These are phyloP conservation scores for Drosophila pseudotakahashii DNA, from an alignment of 2,888 invertebrate species.

Conservation along the genomic window DNA sequence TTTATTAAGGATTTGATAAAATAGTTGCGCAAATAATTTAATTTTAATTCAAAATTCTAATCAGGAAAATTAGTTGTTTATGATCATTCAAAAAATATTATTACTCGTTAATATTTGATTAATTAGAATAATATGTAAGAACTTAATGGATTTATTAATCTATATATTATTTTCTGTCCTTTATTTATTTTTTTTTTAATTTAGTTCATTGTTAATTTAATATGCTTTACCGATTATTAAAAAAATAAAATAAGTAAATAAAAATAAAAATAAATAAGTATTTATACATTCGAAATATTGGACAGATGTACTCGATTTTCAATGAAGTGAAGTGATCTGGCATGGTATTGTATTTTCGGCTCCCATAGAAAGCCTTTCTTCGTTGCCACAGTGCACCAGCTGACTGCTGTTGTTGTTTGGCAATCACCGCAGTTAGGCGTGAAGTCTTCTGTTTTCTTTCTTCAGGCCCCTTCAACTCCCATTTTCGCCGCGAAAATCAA, in stretches of 20 bases:
- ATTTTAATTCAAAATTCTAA: not conserved
- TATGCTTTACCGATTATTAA: no score
- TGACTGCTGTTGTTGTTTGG: conserved; percentile 40
- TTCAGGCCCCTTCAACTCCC: conserved; percentile 12
- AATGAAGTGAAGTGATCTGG: no score
- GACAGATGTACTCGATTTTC: no score
- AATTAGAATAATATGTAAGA: no score
- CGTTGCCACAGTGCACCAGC: conserved; percentile 30
- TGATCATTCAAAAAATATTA: not conserved
- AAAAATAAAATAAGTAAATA: no score
- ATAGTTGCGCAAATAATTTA: not conserved
- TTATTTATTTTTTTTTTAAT: no score
- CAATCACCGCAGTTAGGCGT: conserved; percentile 69
- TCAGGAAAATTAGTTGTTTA: not conserved
- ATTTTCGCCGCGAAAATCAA: conserved; percentile 15
- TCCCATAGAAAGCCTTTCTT: conserved; percentile 5
- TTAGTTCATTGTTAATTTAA: no score
- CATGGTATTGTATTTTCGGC: conserved; percentile 6
- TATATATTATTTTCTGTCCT: no score
- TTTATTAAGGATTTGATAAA: not conserved
- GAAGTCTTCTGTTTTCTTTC: conserved; percentile 60
- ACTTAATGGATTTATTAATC: no score
- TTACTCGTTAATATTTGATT: no score
- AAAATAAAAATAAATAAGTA: no score
- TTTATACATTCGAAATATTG: no score